Evolutionary conservation across 1,140 invertebrate species (phyloP).

Genomic region (Bombus breviceps): DNA sequence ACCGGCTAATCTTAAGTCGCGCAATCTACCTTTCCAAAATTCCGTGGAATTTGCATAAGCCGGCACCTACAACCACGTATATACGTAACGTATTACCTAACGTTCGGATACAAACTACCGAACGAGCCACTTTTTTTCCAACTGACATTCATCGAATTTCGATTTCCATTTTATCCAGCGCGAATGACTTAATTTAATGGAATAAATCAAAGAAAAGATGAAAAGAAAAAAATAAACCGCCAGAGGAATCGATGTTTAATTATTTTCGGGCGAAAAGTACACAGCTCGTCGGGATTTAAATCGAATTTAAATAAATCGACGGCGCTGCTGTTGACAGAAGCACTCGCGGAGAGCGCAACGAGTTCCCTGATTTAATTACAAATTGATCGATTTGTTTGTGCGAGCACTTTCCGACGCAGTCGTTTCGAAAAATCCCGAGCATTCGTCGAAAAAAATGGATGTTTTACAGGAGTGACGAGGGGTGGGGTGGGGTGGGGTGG

Average conservation of each 20-base stretch:
- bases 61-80: too few relatives aligned
- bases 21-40: too few relatives aligned
- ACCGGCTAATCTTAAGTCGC: too few relatives aligned
- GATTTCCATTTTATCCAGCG: not conserved
- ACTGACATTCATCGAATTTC: not conserved
- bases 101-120: not conserved
- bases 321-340: constrained; percentile 16
- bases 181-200: not conserved
- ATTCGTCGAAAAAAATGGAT: constrained; percentile 18
- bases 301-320: constrained; percentile 46
- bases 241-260: constrained; percentile 9
- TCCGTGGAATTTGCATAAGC: too few relatives aligned
- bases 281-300: constrained; percentile 24
- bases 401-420: constrained; percentile 32
- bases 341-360: constrained; percentile 31
- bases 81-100: not conserved
- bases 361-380: constrained; percentile 39
- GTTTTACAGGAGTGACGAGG: not conserved
- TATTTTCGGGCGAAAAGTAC: constrained; percentile 28
- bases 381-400: constrained; percentile 46
- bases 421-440: constrained; percentile 26
- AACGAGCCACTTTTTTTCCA: not conserved
- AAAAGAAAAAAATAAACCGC: not conserved
- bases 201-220: not conserved
- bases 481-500: too few relatives aligned